Conservation (phyloP, 2,888 invertebrate genomes). For the Aporophyla nigra region DNA sequence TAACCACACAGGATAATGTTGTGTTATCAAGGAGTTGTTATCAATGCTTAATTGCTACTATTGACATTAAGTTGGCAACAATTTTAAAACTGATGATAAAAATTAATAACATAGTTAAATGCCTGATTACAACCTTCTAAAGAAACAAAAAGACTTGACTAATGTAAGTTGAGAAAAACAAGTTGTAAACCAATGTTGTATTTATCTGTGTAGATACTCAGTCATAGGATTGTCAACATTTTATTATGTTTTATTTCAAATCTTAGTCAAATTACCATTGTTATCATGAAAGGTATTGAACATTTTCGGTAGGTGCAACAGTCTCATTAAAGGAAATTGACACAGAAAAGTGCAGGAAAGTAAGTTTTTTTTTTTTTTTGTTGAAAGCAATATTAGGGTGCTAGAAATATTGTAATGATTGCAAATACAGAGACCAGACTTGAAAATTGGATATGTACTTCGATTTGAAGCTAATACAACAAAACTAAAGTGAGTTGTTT, state of each 20-base stretch:
- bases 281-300: not conserved
- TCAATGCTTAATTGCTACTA: conserved; percentile 37
- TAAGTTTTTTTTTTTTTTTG: no score
- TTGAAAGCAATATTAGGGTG: not conserved
- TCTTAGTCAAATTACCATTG: not conserved
- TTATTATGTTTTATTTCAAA: not conserved
- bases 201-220: not conserved
- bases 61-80: not conserved
- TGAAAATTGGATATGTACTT: not conserved
- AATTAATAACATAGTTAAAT: not conserved
- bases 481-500: not conserved
- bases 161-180: not conserved
- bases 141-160: not conserved
- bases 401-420: not conserved
- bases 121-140: not conserved
- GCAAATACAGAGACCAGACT: not conserved
- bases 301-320: not conserved
- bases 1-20: conserved; percentile 6
- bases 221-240: not conserved
- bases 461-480: not conserved
- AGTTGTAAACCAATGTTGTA: not conserved
- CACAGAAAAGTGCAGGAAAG: not conserved
- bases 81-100: conserved; percentile 14
- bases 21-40: conserved; percentile 34
- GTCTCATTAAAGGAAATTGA: not conserved